Conservation (phyloP, 2,113 vertebrate species). For the Melanostigma gelatinosum region DNA sequence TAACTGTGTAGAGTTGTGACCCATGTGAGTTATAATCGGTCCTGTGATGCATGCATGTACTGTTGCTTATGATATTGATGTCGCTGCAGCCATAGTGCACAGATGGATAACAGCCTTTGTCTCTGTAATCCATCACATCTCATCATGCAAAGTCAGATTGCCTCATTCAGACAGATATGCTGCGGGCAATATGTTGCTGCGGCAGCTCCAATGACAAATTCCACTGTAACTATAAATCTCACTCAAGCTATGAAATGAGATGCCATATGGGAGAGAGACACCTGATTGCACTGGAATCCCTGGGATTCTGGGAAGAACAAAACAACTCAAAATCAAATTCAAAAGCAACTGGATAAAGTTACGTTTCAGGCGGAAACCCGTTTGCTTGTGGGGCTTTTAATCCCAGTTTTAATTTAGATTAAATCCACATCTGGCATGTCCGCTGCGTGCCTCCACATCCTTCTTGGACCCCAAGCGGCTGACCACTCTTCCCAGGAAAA, state of each 20-base stretch:
- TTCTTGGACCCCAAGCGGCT: constrained; percentile 19
- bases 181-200: constrained; percentile 38
- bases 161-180: constrained; percentile 14
- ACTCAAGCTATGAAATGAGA: constrained; percentile 22
- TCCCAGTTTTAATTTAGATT: constrained; percentile 77
- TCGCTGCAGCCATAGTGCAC: constrained; percentile 6
- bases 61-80: neutral
- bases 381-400: constrained; percentile 55
- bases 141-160: constrained; percentile 25
- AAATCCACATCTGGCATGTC: constrained; percentile 71
- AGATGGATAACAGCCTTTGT: constrained; percentile 35
- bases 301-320: constrained; percentile 3
- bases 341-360: constrained; percentile 37
- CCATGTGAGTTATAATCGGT: neutral
- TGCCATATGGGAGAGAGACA: constrained; percentile 34
- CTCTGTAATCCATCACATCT: constrained; percentile 47
- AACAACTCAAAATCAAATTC: constrained; percentile 21
- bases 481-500: constrained; percentile 37
- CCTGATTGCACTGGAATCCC: constrained; percentile 9
- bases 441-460: constrained; percentile 23
- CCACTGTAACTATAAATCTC: constrained; percentile 19
- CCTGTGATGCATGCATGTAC: neutral
- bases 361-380: constrained; percentile 22
- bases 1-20: neutral
- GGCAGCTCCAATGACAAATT: constrained; percentile 5